Evolutionary conservation across 2,113 vertebrate genomes (phyloP).

Genomic region (Entomyzon cyanotis): DNA sequence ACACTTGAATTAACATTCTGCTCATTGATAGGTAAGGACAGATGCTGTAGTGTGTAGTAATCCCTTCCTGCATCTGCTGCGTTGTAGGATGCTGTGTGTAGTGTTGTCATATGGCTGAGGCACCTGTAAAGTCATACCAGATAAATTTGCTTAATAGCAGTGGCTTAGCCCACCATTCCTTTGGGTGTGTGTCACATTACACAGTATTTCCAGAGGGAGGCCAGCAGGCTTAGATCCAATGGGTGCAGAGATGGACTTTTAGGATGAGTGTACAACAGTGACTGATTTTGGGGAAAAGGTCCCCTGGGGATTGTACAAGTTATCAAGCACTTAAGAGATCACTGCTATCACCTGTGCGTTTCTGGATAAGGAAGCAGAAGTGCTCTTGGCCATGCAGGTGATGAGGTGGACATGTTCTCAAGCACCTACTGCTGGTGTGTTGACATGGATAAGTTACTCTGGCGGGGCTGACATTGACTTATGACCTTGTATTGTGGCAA

Average conservation of each 20-base stretch:
- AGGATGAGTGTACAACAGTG: neutral
- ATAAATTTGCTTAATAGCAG: neutral
- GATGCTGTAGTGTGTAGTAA: neutral
- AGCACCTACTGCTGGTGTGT: neutral
- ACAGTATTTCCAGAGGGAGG: neutral
- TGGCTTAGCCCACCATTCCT: neutral
- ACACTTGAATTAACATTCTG: neutral
- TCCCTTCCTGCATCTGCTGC: neutral
- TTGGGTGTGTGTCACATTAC: neutral
- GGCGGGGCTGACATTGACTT: neutral
- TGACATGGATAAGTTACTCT: neutral
- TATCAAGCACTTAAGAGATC: neutral
- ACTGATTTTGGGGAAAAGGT: neutral
- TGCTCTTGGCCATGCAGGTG: neutral
- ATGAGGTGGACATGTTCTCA: slow-evolving; percentile 14
- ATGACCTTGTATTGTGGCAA: neutral
- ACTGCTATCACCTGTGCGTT: neutral
- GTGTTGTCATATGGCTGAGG: neutral
- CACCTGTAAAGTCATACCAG: neutral
- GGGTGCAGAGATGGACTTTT: neutral
- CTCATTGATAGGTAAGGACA: neutral
- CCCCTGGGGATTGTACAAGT: neutral
- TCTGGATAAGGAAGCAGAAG: neutral
- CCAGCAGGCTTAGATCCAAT: neutral
- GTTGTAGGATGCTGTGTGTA: neutral